Percentiles rank a stretch among this genome's conserved stretches.
Conservation (phyloP, 2,797 vertebrate species). For the Sus cebifrons region DNA sequence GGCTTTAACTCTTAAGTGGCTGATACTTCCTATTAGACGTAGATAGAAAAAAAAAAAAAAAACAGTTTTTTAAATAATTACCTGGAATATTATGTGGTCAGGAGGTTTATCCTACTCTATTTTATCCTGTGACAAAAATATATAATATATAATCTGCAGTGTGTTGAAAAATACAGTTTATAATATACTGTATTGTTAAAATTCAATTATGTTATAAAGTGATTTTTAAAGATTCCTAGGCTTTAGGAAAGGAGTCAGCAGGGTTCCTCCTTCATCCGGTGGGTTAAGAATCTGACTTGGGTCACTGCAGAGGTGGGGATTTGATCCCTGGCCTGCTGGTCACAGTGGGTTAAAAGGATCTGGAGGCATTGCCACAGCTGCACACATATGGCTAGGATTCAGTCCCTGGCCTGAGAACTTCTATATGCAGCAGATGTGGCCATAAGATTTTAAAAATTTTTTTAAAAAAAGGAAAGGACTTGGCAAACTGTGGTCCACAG, state of each 20-base stretch:
- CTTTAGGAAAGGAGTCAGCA: background rate
- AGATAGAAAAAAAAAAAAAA: background rate
- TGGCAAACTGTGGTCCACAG: background rate
- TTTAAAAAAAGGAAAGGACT: background rate
- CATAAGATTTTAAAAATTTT: too few species aligned
- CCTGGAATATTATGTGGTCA: background rate
- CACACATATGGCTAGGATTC: too few species aligned
- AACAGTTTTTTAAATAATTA: background rate
- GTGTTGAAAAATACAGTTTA: background rate
- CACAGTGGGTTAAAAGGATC: too few species aligned
- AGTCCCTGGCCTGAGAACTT: too few species aligned
- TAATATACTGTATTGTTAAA: background rate
- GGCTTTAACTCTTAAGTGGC: slow-evolving; percentile 66
- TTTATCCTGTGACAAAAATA: background rate
- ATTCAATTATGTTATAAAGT: background rate
- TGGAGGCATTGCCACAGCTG: too few species aligned
- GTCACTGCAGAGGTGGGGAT: too few species aligned
- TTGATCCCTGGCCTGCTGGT: too few species aligned
- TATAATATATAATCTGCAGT: background rate
- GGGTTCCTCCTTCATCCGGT: too few species aligned
- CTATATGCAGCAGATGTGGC: too few species aligned
- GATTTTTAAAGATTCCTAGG: background rate
- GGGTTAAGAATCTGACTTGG: too few species aligned
- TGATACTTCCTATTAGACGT: slow-evolving; percentile 58
- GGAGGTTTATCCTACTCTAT: background rate